Conservation (phyloP, 2,113 vertebrate species). For the Strigops habroptila region DNA sequence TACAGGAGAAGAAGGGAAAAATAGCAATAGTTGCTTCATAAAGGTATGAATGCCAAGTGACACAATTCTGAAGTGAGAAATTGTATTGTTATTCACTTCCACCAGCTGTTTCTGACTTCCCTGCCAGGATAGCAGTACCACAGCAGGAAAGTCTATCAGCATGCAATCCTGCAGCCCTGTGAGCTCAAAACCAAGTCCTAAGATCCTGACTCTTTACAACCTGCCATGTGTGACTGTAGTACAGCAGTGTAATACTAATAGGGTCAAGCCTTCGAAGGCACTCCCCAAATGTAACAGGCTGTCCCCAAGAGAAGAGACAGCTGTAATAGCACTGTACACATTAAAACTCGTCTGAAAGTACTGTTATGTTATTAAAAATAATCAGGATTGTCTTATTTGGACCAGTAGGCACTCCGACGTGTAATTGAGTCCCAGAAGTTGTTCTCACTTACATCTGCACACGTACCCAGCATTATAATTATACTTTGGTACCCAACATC, state of each 20-base stretch:
- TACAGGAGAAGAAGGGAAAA: background rate
- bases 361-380: background rate
- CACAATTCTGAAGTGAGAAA: background rate
- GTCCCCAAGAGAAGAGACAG: background rate
- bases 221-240: background rate
- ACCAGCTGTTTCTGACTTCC: background rate
- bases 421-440: background rate
- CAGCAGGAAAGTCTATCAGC: background rate
- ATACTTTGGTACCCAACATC: background rate
- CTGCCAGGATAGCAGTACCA: background rate
- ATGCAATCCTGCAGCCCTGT: background rate
- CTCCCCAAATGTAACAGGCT: background rate
- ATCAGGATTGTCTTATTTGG: background rate
- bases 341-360: background rate
- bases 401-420: background rate
- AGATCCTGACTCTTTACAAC: background rate
- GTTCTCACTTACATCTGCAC: background rate
- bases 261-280: too few relatives aligned
- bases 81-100: background rate
- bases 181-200: background rate
- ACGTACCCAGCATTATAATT: background rate
- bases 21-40: background rate
- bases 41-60: background rate
- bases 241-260: background rate
- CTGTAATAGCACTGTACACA: background rate